Evolutionary conservation across 2,113 vertebrate genomes (phyloP).

Genomic region (Gnathonemus echidnorhynchus): DNA sequence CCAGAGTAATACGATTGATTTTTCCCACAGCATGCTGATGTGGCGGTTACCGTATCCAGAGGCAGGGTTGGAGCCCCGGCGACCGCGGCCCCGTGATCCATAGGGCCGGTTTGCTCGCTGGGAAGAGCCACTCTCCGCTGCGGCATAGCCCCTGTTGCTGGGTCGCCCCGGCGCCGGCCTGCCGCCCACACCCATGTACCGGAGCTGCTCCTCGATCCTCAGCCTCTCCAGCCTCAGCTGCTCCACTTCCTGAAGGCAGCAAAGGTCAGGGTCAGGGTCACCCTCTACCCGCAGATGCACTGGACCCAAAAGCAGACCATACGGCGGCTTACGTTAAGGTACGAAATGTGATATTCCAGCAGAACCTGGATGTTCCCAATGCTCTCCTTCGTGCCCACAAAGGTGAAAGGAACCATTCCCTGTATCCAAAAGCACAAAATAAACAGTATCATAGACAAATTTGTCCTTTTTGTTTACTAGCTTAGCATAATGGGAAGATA

Average conservation of each 20-base stretch:
- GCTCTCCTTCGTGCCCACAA: slow-evolving; percentile 95
- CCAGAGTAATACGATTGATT: background rate
- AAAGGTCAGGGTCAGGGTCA: background rate
- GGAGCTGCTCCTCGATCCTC: slow-evolving; percentile 90
- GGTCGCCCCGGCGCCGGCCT: slow-evolving; percentile 67
- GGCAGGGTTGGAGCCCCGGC: slow-evolving; percentile 81
- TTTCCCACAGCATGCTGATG: background rate
- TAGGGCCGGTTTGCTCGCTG: slow-evolving; percentile 81
- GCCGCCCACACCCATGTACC: slow-evolving; percentile 90
- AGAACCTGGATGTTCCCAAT: slow-evolving; percentile 92
- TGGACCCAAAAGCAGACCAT: background rate
- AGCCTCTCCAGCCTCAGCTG: slow-evolving; percentile 90
- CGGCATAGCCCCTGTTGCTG: slow-evolving; percentile 75
- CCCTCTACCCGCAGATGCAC: background rate
- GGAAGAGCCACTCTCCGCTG: slow-evolving; percentile 71
- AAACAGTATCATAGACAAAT: slow-evolving; percentile 16
- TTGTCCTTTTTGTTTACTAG: slow-evolving; percentile 31
- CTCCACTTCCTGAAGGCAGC: slow-evolving; percentile 78
- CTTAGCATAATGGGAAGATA: slow-evolving; percentile 15
- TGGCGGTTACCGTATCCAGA: slow-evolving; percentile 71
- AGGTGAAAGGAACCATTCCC: slow-evolving; percentile 97
- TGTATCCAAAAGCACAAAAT: slow-evolving; percentile 49
- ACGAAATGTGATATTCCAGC: slow-evolving; percentile 92
- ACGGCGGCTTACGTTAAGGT: slow-evolving; percentile 79
- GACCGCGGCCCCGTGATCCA: slow-evolving; percentile 81